Evolutionary conservation across 2,888 invertebrate genomes (phyloP).

Genomic region (Tuta absoluta): DNA sequence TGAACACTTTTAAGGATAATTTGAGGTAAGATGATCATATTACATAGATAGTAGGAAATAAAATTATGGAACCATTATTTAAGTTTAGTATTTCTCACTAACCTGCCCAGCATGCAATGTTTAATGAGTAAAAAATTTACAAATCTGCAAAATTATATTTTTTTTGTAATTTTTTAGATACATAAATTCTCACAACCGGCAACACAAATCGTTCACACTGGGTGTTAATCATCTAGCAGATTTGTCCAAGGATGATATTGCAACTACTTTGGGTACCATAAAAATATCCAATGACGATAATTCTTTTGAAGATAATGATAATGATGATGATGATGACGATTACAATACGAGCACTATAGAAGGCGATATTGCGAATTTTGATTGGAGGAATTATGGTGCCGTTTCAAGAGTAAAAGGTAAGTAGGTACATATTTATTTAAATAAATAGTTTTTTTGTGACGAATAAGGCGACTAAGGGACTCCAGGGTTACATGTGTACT

Average conservation of each 20-base stretch:
- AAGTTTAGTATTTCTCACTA: too few relatives aligned
- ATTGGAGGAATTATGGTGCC: constrained; percentile 34
- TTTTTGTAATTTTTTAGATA: too few relatives aligned
- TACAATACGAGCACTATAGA: background rate
- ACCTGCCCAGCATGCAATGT: too few relatives aligned
- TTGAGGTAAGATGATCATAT: constrained; percentile 26
- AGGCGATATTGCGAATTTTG: constrained; percentile 25
- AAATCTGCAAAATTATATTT: too few relatives aligned
- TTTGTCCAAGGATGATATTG: constrained; percentile 29
- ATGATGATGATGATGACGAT: constrained; percentile 26
- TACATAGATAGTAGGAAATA: background rate
- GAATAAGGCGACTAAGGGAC: too few relatives aligned
- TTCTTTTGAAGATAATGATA: constrained; percentile 13
- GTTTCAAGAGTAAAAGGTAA: constrained; percentile 34
- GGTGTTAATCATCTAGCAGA: constrained; percentile 34
- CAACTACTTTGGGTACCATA: constrained; percentile 22
- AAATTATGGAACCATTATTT: background rate
- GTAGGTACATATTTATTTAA: constrained; percentile 4
- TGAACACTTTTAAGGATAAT: constrained; percentile 32
- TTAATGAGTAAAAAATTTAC: too few relatives aligned
- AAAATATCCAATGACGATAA: constrained; percentile 4
- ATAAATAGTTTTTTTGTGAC: too few relatives aligned
- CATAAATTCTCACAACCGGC: constrained; percentile 33
- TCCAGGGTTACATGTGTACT: too few relatives aligned
- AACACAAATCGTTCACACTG: constrained; percentile 29